phyloP scores from a whole-genome alignment of 2,888 invertebrate genomes.

The Epiblema foenella region DNA sequence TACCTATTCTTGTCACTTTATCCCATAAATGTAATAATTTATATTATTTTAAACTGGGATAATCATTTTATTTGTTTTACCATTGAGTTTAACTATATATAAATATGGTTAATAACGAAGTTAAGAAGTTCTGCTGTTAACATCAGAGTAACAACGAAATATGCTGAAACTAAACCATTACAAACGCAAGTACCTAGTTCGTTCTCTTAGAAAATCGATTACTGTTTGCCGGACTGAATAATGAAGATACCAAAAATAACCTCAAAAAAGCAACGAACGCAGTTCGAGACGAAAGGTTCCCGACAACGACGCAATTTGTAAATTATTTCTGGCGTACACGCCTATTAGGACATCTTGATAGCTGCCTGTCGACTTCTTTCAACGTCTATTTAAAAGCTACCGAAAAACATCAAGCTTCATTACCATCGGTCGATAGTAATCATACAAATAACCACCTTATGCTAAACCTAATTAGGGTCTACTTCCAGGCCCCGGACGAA shows the following conservation, averaged over 20 bases:
- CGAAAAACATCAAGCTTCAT: conserved; percentile 50
- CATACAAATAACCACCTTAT: conserved; percentile 56
- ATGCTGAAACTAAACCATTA: neutral
- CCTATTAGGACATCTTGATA: conserved; percentile 83
- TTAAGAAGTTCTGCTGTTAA: neutral
- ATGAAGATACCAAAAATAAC: conserved; percentile 48
- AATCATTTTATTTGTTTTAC: too few relatives aligned
- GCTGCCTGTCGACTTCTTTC: conserved; percentile 82
- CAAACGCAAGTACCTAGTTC: neutral
- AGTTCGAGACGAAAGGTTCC: conserved; percentile 46
- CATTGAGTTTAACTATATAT: too few relatives aligned
- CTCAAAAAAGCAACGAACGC: conserved; percentile 45
- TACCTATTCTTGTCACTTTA: too few relatives aligned
- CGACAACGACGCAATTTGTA: conserved; percentile 74
- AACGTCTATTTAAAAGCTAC: conserved; percentile 82
- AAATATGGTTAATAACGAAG: too few relatives aligned
- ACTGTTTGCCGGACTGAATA: conserved; percentile 49
- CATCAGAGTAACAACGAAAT: neutral
- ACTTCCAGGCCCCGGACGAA: conserved; percentile 44
- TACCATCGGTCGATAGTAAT: conserved; percentile 24
- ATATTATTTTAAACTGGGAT: too few relatives aligned
- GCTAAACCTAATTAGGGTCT: conserved; percentile 45
- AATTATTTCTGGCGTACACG: conserved; percentile 80
- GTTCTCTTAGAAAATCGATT: conserved; percentile 22
- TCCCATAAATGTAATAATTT: too few relatives aligned